A percentile compares a stretch with the other conserved stretches of the same genome.
phyloP scores from a whole-genome alignment of 2,888 invertebrate species.

The Apotomis betuletana region DNA sequence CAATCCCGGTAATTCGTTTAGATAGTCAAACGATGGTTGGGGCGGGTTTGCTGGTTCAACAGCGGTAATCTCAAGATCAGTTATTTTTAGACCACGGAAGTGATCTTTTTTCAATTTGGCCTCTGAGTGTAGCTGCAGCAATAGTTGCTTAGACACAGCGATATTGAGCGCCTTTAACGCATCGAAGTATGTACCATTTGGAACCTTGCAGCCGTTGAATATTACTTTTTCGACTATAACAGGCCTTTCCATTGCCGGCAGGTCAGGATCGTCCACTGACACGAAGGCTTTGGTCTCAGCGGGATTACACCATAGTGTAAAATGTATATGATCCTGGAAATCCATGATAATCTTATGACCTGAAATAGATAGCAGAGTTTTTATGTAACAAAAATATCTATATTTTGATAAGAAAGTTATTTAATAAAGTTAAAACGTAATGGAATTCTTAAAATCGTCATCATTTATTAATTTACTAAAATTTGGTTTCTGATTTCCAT shows the following conservation, averaged over 20 bases:
- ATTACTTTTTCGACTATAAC: not conserved
- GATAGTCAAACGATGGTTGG: conserved; percentile 6
- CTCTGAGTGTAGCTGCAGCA: conserved; percentile 6
- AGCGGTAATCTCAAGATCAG: conserved; percentile 1
- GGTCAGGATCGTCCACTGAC: conserved; percentile 17
- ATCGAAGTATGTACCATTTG: not conserved
- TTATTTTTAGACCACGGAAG: conserved; percentile 7
- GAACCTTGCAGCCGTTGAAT: conserved; percentile 19
- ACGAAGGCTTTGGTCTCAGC: not conserved
- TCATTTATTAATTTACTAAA: no score
- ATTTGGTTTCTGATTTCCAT: no score
- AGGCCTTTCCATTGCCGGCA: conserved; percentile 17
- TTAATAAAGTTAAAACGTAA: no score
- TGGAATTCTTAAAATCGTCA: no score
- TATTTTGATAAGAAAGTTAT: no score
- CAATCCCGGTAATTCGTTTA: conserved; percentile 1
- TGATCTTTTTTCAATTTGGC: not conserved
- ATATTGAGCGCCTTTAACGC: conserved; percentile 26
- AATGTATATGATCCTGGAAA: not conserved
- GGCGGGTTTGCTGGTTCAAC: not conserved
- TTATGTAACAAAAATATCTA: no score
- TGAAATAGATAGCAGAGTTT: conserved; percentile 1
- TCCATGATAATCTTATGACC: conserved; percentile 1
- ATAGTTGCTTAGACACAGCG: not conserved
- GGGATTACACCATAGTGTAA: conserved; percentile 15